Conservation (phyloP, 1,140 invertebrate genomes). For the Trichonephila clavata region DNA sequence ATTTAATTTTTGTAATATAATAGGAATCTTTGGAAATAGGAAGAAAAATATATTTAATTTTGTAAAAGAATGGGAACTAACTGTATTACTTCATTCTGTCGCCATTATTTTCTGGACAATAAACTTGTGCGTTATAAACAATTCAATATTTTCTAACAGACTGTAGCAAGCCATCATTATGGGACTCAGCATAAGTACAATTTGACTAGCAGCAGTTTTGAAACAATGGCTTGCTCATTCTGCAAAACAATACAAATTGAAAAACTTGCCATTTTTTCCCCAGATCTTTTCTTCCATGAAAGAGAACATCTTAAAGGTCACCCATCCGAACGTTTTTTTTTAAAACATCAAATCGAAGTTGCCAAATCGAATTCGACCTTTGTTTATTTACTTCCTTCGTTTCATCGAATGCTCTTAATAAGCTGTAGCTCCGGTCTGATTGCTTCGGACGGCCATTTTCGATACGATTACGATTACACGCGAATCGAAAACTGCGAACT, state of each 20-base stretch:
- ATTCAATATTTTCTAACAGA: too few relatives aligned
- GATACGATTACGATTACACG: slow-evolving; percentile 57
- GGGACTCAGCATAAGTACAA: too few relatives aligned
- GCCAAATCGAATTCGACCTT: slow-evolving; percentile 3
- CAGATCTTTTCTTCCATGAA: not conserved
- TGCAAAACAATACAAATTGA: not conserved
- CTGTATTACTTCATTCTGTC: too few relatives aligned
- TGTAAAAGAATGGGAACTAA: too few relatives aligned
- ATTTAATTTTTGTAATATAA: too few relatives aligned
- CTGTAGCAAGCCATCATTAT: too few relatives aligned
- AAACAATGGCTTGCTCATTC: not conserved
- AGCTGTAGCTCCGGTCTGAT: slow-evolving; percentile 51
- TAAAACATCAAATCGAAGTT: not conserved
- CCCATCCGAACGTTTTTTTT: not conserved
- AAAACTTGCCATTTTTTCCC: not conserved
- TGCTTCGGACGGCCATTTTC: slow-evolving; percentile 8
- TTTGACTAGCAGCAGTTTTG: not conserved
- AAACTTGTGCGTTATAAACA: too few relatives aligned
- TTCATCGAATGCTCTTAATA: slow-evolving; percentile 51
- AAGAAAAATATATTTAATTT: too few relatives aligned
- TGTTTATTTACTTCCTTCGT: not conserved
- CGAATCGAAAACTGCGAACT: slow-evolving; percentile 43
- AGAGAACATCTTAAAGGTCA: slow-evolving; percentile 11
- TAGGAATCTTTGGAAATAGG: too few relatives aligned
- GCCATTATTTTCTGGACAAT: too few relatives aligned